Percentiles rank a stretch among this genome's conserved stretches.
Evolutionary conservation across 2,888 invertebrate species (phyloP).

Genomic region (Sphaerophoria rueppellii): DNA sequence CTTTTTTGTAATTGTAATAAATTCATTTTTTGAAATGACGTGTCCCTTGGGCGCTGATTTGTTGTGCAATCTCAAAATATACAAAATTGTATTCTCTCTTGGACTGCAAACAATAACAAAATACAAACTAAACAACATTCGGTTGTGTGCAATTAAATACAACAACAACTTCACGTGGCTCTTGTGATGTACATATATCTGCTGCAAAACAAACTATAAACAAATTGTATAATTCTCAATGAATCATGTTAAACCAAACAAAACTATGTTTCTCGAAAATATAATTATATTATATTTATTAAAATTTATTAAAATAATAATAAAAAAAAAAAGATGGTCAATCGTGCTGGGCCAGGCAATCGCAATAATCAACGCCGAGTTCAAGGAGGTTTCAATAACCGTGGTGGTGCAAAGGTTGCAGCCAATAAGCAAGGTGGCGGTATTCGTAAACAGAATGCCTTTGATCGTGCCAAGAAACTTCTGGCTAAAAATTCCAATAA

Average conservation of each 20-base stretch:
- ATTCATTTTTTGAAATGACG: slow-evolving; percentile 9
- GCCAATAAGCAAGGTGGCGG: slow-evolving; percentile 81
- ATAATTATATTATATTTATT: slow-evolving; percentile 47
- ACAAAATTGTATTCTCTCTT: slow-evolving; percentile 31
- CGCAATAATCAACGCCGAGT: slow-evolving; percentile 78
- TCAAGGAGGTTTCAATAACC: slow-evolving; percentile 82
- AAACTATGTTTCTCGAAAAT: slow-evolving; percentile 25
- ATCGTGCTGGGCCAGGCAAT: slow-evolving; percentile 81
- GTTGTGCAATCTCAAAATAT: slow-evolving; percentile 51
- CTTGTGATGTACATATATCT: slow-evolving; percentile 62
- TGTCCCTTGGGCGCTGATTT: slow-evolving; percentile 58
- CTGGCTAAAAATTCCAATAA: slow-evolving; percentile 83
- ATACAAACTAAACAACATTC: slow-evolving; percentile 25
- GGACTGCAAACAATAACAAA: slow-evolving; percentile 42
- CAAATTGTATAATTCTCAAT: slow-evolving; percentile 42
- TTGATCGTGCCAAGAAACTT: slow-evolving; percentile 83
- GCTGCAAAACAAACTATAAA: slow-evolving; percentile 18
- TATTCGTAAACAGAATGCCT: slow-evolving; percentile 83
- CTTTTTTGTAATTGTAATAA: slow-evolving; percentile 54
- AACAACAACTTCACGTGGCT: slow-evolving; percentile 63
- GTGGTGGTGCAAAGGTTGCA: slow-evolving; percentile 80
- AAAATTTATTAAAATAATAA: too few relatives aligned
- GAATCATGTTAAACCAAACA: slow-evolving; percentile 51
- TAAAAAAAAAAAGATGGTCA: slow-evolving; percentile 81
- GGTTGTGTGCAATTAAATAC: slow-evolving; percentile 22